Evolutionary conservation across 1,140 invertebrate genomes (phyloP).

Genomic region (Teleogryllus occipitalis): DNA sequence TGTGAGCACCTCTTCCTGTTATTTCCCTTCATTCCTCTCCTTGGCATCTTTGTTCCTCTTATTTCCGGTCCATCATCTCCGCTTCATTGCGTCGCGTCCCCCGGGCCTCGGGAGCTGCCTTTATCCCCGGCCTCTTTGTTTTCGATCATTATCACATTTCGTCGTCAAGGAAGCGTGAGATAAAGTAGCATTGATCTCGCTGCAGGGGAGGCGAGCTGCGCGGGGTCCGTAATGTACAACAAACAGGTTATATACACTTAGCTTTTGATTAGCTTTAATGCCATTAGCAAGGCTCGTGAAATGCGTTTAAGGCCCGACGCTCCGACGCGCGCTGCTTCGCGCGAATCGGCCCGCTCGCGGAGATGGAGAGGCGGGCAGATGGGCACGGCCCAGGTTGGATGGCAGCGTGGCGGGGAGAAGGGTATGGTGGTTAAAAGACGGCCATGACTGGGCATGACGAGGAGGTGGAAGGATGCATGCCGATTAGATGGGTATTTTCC

Average conservation of each 20-base stretch:
- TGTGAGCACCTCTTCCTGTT: neutral
- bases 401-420: neutral
- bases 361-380: too few relatives aligned
- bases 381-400: neutral
- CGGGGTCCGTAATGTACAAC: neutral
- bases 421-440: neutral
- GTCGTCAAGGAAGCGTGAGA: neutral
- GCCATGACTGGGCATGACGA: too few relatives aligned
- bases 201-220: neutral
- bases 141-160: slow-evolving; percentile 5
- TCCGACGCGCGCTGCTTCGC: neutral
- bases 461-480: too few relatives aligned
- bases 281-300: neutral
- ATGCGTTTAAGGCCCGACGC: neutral
- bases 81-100: neutral
- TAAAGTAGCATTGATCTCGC: neutral
- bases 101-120: neutral
- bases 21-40: neutral
- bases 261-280: slow-evolving; percentile 1
- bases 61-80: neutral
- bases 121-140: neutral
- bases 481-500: too few relatives aligned
- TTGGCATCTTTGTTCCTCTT: slow-evolving; percentile 4
- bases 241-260: slow-evolving; percentile 5
- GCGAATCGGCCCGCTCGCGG: too few relatives aligned